These are phyloP conservation scores for Lepidocyrtoides sp. DNA, from an alignment of 2,888 invertebrate species.

Conservation along the genomic window DNA sequence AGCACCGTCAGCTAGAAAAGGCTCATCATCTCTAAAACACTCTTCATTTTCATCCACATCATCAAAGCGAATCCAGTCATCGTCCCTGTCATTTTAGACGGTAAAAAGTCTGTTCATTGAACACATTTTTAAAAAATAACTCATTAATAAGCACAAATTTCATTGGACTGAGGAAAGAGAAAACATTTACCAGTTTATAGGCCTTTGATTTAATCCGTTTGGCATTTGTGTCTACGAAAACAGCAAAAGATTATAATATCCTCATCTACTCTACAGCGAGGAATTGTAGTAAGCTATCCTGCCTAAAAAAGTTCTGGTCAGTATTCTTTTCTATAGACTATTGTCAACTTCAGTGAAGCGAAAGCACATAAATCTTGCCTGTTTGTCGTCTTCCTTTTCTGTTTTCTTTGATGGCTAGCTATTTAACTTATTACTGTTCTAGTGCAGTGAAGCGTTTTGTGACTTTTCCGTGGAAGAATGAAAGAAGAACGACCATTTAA, in stretches of 20 bases:
- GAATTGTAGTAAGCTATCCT: neutral
- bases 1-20: neutral
- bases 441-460: conserved; percentile 22
- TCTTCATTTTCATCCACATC: neutral
- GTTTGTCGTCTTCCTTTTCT: neutral
- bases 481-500: conserved; percentile 7
- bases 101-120: too few relatives aligned
- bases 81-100: neutral
- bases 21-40: neutral
- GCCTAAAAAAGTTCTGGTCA: neutral
- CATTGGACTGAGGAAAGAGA: too few relatives aligned
- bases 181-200: too few relatives aligned
- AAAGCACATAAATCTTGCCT: neutral
- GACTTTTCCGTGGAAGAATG: neutral
- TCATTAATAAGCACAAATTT: too few relatives aligned
- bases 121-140: too few relatives aligned
- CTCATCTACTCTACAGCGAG: too few relatives aligned
- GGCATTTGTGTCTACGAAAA: too few relatives aligned
- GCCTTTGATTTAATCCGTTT: too few relatives aligned
- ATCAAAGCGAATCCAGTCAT: conserved; percentile 21
- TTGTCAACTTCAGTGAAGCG: too few relatives aligned
- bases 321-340: too few relatives aligned
- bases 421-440: neutral
- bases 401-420: neutral
- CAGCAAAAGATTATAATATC: too few relatives aligned